phyloP scores from a whole-genome alignment of 1,140 invertebrate genomes.

The Carposina sasakii region DNA sequence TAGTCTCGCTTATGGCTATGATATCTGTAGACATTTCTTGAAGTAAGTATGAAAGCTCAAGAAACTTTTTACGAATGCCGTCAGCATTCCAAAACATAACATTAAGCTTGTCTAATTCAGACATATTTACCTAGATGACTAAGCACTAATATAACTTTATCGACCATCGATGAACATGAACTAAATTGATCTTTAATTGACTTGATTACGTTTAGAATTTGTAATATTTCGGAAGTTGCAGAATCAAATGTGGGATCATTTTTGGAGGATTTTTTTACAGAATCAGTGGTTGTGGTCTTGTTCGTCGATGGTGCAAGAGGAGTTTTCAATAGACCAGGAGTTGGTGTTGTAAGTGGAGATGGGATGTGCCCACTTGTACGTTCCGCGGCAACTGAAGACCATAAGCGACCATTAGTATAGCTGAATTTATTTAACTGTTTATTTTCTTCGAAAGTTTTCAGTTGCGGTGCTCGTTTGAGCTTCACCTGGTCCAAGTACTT shows the following conservation, averaged over 20 bases:
- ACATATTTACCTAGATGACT: slow-evolving; percentile 1
- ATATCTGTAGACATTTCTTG: neutral
- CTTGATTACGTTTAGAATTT: neutral
- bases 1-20: neutral
- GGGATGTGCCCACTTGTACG: no score
- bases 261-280: neutral
- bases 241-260: neutral
- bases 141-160: slow-evolving; percentile 2
- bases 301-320: neutral
- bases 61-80: neutral
- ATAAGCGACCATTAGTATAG: no score
- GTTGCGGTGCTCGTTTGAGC: neutral
- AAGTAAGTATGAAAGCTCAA: slow-evolving; percentile 2
- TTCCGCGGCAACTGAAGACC: no score
- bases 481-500: neutral
- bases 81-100: slow-evolving; percentile 7
- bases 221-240: neutral
- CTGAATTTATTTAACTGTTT: neutral
- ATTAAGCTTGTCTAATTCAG: neutral
- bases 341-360: neutral
- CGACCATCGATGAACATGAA: neutral
- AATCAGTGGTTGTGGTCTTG: neutral
- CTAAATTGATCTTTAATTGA: neutral
- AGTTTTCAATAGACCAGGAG: neutral
- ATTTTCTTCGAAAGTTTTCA: neutral